Percentiles rank a stretch among this genome's conserved stretches.
Evolutionary conservation across 2,888 invertebrate genomes (phyloP).

Genomic region (Micropterix aruncella): DNA sequence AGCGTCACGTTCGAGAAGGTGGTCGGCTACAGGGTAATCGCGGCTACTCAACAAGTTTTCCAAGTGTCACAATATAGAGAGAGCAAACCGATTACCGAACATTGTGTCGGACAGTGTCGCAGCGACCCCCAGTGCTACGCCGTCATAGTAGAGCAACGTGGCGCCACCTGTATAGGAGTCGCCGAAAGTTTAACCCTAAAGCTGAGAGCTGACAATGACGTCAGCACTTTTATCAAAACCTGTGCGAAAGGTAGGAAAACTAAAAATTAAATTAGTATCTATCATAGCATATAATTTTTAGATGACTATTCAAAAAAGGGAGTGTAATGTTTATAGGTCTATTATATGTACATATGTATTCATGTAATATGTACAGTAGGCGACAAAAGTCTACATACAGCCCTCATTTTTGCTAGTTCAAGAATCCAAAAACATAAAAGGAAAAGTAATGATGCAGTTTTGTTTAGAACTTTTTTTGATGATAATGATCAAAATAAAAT

Average conservation of each 20-base stretch:
- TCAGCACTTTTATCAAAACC: slow-evolving; percentile 49
- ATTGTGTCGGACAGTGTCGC: slow-evolving; percentile 31
- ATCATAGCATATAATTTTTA: too few species aligned
- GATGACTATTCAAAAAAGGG: too few species aligned
- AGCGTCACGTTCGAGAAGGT: slow-evolving; percentile 10
- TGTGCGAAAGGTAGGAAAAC: slow-evolving; percentile 40
- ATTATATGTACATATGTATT: too few species aligned
- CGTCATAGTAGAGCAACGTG: slow-evolving; percentile 32
- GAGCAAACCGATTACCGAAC: slow-evolving; percentile 19
- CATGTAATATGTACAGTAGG: too few species aligned
- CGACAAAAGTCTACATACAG: too few species aligned
- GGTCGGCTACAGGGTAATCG: slow-evolving; percentile 7
- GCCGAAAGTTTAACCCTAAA: slow-evolving; percentile 17
- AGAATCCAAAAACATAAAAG: too few species aligned
- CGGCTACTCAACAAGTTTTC: slow-evolving; percentile 7
- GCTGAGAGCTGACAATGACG: slow-evolving; percentile 35
- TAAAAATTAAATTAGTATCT: too few species aligned
- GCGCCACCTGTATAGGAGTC: slow-evolving; percentile 33
- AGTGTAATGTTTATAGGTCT: too few species aligned
- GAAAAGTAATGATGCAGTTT: too few species aligned
- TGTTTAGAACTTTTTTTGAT: too few species aligned
- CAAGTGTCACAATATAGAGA: slow-evolving; percentile 5
- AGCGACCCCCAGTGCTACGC: slow-evolving; percentile 31
- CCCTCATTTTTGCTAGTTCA: too few species aligned
- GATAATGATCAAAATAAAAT: too few species aligned